phyloP scores from a whole-genome alignment of 2,797 vertebrate species.

The Cyprinodon diabolis region DNA sequence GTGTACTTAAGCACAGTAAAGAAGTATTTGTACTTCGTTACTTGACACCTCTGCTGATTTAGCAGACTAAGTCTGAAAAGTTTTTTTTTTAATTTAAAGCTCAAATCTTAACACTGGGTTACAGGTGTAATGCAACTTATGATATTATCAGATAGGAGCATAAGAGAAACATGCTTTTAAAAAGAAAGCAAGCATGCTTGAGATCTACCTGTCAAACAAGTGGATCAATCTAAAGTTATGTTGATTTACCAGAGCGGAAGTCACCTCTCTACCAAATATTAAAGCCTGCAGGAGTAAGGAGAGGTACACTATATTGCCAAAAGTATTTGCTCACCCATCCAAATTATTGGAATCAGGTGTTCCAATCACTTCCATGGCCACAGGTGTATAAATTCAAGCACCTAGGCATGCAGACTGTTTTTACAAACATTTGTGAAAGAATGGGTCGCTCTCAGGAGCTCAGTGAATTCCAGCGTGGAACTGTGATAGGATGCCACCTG shows the following conservation, averaged over 20 bases:
- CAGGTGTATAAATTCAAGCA: no score
- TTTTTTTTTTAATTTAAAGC: conserved; percentile 6
- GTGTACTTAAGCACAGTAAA: no score
- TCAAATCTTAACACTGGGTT: conserved; percentile 10
- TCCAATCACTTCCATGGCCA: no score
- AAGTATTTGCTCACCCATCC: no score
- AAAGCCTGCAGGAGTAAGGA: not conserved
- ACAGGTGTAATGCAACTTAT: not conserved
- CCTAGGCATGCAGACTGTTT: no score
- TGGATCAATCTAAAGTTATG: conserved; percentile 4
- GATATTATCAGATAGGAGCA: not conserved
- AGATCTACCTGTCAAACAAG: conserved; percentile 19
- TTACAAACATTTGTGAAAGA: no score
- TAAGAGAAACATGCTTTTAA: not conserved
- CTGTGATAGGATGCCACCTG: no score
- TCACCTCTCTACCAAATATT: not conserved
- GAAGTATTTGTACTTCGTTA: no score
- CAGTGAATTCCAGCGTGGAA: no score
- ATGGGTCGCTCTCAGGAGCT: no score
- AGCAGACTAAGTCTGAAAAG: conserved; percentile 12
- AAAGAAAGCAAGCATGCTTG: not conserved
- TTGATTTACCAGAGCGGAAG: conserved; percentile 1
- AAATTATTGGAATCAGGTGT: no score
- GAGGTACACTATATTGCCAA: no score
- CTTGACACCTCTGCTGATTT: not conserved